These are phyloP conservation scores for Loriculus beryllinus DNA, from an alignment of 2,797 vertebrate species.

Conservation along the genomic window DNA sequence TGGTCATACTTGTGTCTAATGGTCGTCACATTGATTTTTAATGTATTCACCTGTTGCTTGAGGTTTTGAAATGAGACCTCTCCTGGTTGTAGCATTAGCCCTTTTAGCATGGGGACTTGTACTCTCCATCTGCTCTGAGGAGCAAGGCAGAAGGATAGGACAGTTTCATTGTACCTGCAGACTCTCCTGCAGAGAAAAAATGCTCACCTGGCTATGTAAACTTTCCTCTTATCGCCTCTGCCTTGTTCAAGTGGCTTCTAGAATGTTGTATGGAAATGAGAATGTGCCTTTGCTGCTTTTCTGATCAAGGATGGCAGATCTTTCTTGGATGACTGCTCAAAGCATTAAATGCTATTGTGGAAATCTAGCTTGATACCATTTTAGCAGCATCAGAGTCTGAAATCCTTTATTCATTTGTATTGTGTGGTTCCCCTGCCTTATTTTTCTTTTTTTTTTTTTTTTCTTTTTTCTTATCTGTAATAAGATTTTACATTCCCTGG, in stretches of 20 bases:
- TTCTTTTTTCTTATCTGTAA: neutral
- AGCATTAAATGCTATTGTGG: neutral
- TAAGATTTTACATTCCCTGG: neutral
- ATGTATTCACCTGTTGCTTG: neutral
- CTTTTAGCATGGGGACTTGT: neutral
- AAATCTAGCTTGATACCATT: neutral
- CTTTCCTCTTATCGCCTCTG: neutral
- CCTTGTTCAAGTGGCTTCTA: neutral
- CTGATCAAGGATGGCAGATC: neutral
- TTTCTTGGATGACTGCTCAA: neutral
- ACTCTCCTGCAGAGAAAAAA: neutral
- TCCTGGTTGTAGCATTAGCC: neutral
- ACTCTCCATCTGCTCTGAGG: neutral
- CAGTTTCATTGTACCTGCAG: fast-evolving
- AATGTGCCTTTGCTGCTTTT: neutral
- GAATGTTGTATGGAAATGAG: neutral
- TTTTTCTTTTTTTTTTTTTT: neutral
- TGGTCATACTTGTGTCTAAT: neutral
- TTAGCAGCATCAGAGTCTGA: neutral
- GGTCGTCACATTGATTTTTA: neutral
- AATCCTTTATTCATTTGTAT: neutral
- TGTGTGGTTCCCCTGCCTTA: neutral
- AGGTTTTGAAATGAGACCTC: neutral
- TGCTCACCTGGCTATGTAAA: neutral
- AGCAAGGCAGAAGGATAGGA: neutral